Evolutionary conservation across 1,140 invertebrate genomes (phyloP).

Genomic region (Trypoxylus dichotomus): DNA sequence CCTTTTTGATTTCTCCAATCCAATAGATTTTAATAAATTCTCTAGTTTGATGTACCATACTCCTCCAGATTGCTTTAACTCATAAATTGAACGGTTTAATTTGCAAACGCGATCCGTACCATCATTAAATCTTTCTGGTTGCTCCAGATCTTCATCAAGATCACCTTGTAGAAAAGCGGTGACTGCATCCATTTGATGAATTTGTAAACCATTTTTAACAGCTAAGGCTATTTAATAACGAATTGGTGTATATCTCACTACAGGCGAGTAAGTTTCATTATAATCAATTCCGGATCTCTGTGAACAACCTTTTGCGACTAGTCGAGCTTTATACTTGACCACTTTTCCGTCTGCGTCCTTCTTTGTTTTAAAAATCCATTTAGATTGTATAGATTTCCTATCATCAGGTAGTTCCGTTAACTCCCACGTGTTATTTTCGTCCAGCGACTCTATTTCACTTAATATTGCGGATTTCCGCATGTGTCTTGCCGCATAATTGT

Average conservation of each 20-base stretch:
- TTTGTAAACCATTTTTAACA: too few species aligned
- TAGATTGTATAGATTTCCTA: too few species aligned
- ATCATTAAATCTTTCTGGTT: too few species aligned
- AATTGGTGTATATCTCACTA: constrained; percentile 49
- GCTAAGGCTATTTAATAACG: constrained; percentile 33
- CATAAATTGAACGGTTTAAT: too few species aligned
- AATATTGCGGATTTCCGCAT: not conserved
- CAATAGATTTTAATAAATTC: too few species aligned
- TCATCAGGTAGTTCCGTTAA: too few species aligned
- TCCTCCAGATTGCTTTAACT: too few species aligned
- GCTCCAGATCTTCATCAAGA: too few species aligned
- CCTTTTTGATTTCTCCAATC: too few species aligned
- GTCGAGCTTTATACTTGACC: constrained; percentile 50
- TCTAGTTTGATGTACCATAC: too few species aligned
- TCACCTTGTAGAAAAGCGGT: too few species aligned
- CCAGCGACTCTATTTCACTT: constrained; percentile 3
- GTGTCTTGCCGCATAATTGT: not conserved
- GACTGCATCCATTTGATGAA: not conserved
- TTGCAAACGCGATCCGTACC: too few species aligned
- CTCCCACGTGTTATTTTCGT: not conserved
- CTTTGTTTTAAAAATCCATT: not conserved
- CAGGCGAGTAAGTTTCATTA: constrained; percentile 48
- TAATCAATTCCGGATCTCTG: constrained; percentile 50
- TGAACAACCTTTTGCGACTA: constrained; percentile 53
- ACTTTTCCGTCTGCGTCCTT: not conserved